Conservation (phyloP, 2,113 vertebrate genomes). For the Hipposideros armiger region DNA sequence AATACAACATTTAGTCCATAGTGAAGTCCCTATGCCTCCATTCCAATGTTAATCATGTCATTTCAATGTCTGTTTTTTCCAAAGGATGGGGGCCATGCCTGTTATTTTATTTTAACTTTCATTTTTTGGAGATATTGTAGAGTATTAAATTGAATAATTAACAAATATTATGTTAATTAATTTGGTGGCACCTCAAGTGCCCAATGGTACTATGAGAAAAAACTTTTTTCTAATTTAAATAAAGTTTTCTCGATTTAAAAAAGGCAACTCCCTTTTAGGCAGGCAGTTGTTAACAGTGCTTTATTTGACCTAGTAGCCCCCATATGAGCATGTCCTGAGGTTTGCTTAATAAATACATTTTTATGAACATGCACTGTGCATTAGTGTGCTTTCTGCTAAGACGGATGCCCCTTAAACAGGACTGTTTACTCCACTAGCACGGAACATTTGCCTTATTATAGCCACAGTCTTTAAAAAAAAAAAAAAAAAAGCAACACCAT, state of each 20-base stretch:
- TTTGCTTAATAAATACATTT: not conserved
- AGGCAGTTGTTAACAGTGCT: not conserved
- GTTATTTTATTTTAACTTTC: not conserved
- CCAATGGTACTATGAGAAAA: not conserved
- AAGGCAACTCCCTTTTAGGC: not conserved
- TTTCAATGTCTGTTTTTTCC: not conserved
- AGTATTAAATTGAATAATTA: not conserved
- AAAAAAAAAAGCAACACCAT: not conserved
- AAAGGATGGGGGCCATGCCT: not conserved
- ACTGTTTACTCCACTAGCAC: slow-evolving; percentile 52
- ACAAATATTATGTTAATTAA: not conserved
- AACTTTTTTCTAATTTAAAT: not conserved
- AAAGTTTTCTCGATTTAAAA: not conserved
- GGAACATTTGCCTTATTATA: slow-evolving; percentile 63
- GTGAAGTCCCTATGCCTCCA: not conserved
- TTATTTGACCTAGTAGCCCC: not conserved
- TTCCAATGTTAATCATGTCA: not conserved
- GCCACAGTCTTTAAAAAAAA: not conserved
- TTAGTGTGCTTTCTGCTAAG: not conserved
- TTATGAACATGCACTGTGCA: not conserved
- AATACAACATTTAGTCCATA: not conserved
- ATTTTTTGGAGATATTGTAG: not conserved
- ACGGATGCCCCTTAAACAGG: not conserved
- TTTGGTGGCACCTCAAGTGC: not conserved
- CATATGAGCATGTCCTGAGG: not conserved